Evolutionary conservation across 1,140 invertebrate genomes (phyloP).

Genomic region (Melanaphis sacchari): DNA sequence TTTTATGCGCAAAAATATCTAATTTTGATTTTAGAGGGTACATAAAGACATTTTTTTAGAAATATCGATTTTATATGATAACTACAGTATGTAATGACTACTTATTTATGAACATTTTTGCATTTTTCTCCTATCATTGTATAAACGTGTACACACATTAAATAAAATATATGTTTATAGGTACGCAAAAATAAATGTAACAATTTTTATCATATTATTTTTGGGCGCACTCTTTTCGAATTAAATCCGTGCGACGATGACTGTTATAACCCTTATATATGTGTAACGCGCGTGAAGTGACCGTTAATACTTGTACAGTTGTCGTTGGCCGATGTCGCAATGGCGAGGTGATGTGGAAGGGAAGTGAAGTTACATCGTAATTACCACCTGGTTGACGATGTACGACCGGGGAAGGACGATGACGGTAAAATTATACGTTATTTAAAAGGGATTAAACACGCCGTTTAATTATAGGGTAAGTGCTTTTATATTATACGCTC

Average conservation of each 20-base stretch:
- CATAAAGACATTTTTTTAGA: too few species aligned
- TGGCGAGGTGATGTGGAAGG: too few species aligned
- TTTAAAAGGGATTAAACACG: background rate
- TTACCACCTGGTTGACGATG: background rate
- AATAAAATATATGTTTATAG: too few species aligned
- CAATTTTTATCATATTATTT: background rate
- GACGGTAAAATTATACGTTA: conserved; percentile 9
- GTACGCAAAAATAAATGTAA: background rate
- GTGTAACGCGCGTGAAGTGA: background rate
- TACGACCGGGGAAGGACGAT: background rate
- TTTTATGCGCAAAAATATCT: background rate
- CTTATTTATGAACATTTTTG: background rate
- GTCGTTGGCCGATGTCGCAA: background rate
- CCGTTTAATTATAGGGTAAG: background rate
- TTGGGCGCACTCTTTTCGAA: background rate
- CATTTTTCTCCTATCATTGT: background rate
- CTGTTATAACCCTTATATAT: background rate
- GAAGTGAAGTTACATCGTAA: background rate
- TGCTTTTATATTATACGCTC: background rate
- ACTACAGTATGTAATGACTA: too few species aligned
- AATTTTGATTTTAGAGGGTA: too few species aligned
- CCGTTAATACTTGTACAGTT: background rate
- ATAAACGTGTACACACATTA: too few species aligned
- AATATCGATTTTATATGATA: background rate
- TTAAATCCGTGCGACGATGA: background rate